phyloP scores from a whole-genome alignment of 1,140 invertebrate species.

The Aphaenogaster ashmeadi region DNA sequence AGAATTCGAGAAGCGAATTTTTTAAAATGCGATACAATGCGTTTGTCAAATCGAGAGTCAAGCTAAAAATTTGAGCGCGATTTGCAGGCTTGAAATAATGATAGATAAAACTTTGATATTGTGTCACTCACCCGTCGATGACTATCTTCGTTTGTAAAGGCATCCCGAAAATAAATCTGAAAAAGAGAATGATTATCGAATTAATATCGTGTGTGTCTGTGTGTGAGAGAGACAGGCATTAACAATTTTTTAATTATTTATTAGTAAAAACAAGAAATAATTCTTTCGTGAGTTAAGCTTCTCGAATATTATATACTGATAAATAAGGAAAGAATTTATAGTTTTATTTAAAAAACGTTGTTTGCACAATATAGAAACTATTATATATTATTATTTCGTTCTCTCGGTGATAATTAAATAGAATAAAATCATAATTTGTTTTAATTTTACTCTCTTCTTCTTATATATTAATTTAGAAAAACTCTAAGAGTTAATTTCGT shows the following conservation, averaged over 20 bases:
- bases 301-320: not conserved
- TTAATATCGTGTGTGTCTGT: not conserved
- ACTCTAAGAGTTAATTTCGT: not conserved
- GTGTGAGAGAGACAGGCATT: not conserved
- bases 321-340: not conserved
- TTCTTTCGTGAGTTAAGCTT: not conserved
- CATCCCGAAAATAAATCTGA: not conserved
- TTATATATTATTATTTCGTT: not conserved
- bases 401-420: not conserved
- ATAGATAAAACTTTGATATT: slow-evolving; percentile 43
- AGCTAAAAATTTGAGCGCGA: slow-evolving; percentile 38
- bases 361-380: not conserved
- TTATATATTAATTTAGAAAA: not conserved
- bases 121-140: not conserved
- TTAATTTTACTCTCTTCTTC: not conserved
- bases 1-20: slow-evolving; percentile 27
- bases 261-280: not conserved
- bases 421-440: not conserved
- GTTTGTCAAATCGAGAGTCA: slow-evolving; percentile 42
- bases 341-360: not conserved
- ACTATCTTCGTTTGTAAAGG: slow-evolving; percentile 14
- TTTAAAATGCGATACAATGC: slow-evolving; percentile 42
- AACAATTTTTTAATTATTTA: slow-evolving; percentile 10
- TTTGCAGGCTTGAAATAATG: slow-evolving; percentile 26
- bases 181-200: not conserved